Base-by-base conservation (phyloP, 2,888 invertebrate species). In the Rotaria socialis region DNA sequence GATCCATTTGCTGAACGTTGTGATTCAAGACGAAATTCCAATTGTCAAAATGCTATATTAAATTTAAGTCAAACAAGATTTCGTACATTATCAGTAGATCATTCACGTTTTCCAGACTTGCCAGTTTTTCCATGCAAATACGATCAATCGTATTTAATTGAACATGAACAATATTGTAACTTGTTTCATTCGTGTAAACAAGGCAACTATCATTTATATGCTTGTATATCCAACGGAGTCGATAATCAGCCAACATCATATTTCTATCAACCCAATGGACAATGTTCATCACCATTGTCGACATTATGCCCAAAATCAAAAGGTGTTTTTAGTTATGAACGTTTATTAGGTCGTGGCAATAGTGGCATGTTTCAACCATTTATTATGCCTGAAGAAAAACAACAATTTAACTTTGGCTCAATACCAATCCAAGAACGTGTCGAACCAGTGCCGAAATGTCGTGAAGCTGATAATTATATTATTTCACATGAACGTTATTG, bases 101-200 rank as follows among this genome's bases (percentile, higher is more conserved):
- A 87, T 84, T 24, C 27, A 41, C 67, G 75, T 47, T 56, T 75
- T 41, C 24, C 35, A 8, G 84, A 86, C 50, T 56, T 86, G 11
- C 75, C 85, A n/a, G 41, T 56, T 4, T 58, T 86, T 27, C 80
- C 84, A 41, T 87, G 87, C 27, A 58, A 85, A 58, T 47, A 41
- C 22, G 85, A 85, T 74, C 85, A 87, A 67, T 58, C 56, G n/a
- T 87, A 85, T 84, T 16, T 87, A 50, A 56, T 85, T 84, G 85
- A 87, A 85, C 87, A 87, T 74, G 84, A 85, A 47, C 60, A 87
- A 56, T 87, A 87, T 56, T 87, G 87, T 56, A 87, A 87, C 50
- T 47, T 87, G 11, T 87, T 85, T 84, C 87, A 87, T 58, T 80
- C 84, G 47, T 87, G 87, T 47, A 84, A 60, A 27, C 67, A 85